A percentile compares a stretch with the other conserved stretches of the same genome.
Conservation (phyloP, 1,140 invertebrate genomes). For the Heterodera carotae region DNA sequence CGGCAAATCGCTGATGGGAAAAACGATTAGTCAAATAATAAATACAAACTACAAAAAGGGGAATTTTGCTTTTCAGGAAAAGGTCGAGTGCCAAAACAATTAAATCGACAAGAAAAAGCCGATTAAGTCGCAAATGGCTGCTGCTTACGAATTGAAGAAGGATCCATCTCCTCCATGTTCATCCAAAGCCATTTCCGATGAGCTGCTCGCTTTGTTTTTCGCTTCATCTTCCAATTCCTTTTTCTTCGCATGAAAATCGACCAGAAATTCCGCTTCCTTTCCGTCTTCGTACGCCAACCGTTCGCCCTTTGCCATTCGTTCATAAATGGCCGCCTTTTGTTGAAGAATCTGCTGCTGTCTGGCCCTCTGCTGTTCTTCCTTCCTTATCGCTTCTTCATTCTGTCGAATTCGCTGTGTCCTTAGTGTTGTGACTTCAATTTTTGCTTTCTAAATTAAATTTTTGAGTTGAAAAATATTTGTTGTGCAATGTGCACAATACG, state of each 20-base stretch:
- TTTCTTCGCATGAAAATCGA: constrained; percentile 31
- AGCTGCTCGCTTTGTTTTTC: constrained; percentile 1
- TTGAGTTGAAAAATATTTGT: too few relatives aligned
- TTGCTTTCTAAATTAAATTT: background rate
- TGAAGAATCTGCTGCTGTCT: constrained; percentile 39
- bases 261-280: constrained; percentile 26
- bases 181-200: background rate
- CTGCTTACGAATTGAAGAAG: background rate
- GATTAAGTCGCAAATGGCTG: background rate
- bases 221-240: constrained; percentile 23
- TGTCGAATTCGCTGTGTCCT: constrained; percentile 27
- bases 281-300: constrained; percentile 43
- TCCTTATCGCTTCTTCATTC: constrained; percentile 34
- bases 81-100: too few relatives aligned
- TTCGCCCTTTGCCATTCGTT: constrained; percentile 45
- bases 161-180: background rate
- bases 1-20: background rate
- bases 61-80: too few relatives aligned
- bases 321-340: constrained; percentile 35
- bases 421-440: constrained; percentile 21
- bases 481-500: too few relatives aligned
- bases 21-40: too few relatives aligned
- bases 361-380: constrained; percentile 36
- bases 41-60: constrained; percentile 1
- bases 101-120: background rate